phyloP scores from a whole-genome alignment of 2,797 vertebrate genomes.

The Echiichthys vipera region DNA sequence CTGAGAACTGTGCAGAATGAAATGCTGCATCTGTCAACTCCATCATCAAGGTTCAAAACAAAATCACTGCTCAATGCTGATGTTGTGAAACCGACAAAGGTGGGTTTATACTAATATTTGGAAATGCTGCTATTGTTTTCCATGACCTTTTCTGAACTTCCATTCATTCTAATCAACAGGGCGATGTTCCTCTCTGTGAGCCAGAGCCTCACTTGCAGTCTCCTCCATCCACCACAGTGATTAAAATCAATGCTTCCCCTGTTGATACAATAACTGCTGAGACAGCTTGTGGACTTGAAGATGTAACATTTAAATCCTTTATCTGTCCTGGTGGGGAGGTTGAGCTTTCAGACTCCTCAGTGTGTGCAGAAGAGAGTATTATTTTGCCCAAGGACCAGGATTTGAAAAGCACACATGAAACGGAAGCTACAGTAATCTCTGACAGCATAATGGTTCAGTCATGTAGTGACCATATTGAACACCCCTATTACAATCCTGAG shows the following conservation, averaged over 20 bases:
- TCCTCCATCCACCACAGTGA: conserved; percentile 18
- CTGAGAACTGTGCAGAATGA: conserved; percentile 81
- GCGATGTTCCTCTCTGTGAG: conserved; percentile 22
- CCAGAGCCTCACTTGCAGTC: neutral
- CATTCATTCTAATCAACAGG: conserved; percentile 53
- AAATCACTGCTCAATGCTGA: conserved; percentile 35
- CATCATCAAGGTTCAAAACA: conserved; percentile 47
- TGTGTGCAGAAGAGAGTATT: conserved; percentile 61
- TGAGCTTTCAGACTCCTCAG: conserved; percentile 57
- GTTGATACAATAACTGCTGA: neutral
- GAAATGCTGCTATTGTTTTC: neutral
- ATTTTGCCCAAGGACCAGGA: conserved; percentile 52
- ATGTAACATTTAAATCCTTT: conserved; percentile 78
- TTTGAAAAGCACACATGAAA: neutral
- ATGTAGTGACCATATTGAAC: conserved; percentile 58
- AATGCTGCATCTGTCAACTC: conserved; percentile 32
- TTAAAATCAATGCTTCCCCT: neutral
- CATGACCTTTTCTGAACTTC: neutral
- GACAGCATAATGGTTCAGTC: conserved; percentile 48
- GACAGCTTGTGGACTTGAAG: conserved; percentile 33
- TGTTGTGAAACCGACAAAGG: conserved; percentile 44
- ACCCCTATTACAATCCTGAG: conserved; percentile 62
- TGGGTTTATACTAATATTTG: conserved; percentile 18
- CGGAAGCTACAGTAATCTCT: conserved; percentile 47
- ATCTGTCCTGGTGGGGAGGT: conserved; percentile 73